Conservation (phyloP, 2,888 invertebrate species). For the Papilio gigon region DNA sequence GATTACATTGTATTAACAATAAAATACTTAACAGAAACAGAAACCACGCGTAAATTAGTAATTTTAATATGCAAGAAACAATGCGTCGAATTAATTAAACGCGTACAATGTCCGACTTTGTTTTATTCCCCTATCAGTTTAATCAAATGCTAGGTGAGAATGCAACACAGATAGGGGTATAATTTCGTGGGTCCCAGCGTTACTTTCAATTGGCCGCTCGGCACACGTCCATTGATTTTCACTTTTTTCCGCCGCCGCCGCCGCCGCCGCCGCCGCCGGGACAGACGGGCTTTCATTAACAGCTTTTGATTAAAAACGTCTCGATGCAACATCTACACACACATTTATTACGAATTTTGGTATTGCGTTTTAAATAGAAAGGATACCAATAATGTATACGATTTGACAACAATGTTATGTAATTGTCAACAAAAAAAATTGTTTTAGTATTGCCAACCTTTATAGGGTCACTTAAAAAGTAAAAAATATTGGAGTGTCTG, state of each 20-base stretch:
- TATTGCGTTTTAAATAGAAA: background rate
- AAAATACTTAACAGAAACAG: no score
- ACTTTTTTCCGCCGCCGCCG: slow-evolving; percentile 23
- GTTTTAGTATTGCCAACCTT: no score
- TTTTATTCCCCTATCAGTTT: slow-evolving; percentile 10
- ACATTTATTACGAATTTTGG: background rate
- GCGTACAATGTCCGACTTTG: background rate
- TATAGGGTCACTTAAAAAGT: no score
- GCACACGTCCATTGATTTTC: slow-evolving; percentile 29
- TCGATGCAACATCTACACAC: background rate
- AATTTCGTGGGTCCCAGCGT: slow-evolving; percentile 26
- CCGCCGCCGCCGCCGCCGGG: slow-evolving; percentile 16
- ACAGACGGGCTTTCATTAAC: slow-evolving; percentile 35
- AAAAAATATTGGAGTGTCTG: no score
- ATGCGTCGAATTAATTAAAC: background rate
- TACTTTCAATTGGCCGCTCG: slow-evolving; percentile 30
- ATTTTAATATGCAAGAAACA: background rate
- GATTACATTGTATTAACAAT: no score
- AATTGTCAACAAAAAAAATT: no score
- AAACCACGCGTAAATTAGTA: no score
- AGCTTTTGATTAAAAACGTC: slow-evolving; percentile 23
- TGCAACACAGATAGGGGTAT: background rate
- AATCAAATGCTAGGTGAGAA: background rate
- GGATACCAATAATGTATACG: background rate
- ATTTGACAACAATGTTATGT: background rate